These are phyloP conservation scores for Drosophila willistoni DNA, from an alignment of 1,140 invertebrate species.

Conservation along the genomic window DNA sequence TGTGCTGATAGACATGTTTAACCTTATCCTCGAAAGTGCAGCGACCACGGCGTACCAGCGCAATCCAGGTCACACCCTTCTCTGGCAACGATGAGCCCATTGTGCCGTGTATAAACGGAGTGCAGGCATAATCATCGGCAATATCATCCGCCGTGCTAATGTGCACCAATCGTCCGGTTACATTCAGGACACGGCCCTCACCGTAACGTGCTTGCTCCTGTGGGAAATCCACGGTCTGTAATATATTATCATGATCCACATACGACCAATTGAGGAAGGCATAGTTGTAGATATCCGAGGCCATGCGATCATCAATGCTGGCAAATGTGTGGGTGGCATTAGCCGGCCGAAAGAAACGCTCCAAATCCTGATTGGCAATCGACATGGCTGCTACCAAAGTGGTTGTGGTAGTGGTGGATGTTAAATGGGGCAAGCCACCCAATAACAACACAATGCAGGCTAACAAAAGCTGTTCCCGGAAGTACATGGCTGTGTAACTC, in stretches of 20 bases:
- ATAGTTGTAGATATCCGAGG: constrained; percentile 71
- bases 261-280: constrained; percentile 80
- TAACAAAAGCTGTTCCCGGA: constrained; percentile 58
- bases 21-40: constrained; percentile 91
- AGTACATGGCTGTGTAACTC: constrained; percentile 42
- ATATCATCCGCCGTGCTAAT: constrained; percentile 84
- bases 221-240: constrained; percentile 64
- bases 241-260: constrained; percentile 57
- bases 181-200: constrained; percentile 86
- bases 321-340: constrained; percentile 64
- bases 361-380: constrained; percentile 77
- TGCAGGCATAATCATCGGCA: constrained; percentile 87
- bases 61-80: constrained; percentile 88
- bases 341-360: constrained; percentile 73
- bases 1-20: constrained; percentile 87
- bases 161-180: constrained; percentile 86
- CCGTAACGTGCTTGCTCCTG: constrained; percentile 88
- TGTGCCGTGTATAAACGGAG: constrained; percentile 85
- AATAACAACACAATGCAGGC: constrained; percentile 58
- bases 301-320: constrained; percentile 65
- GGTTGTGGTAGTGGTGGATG: constrained; percentile 71
- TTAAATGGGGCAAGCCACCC: constrained; percentile 66
- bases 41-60: constrained; percentile 88
- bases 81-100: constrained; percentile 84
- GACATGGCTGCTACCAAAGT: constrained; percentile 77